Conservation (phyloP, 2,888 invertebrate species). For the Leuctra nigra region DNA sequence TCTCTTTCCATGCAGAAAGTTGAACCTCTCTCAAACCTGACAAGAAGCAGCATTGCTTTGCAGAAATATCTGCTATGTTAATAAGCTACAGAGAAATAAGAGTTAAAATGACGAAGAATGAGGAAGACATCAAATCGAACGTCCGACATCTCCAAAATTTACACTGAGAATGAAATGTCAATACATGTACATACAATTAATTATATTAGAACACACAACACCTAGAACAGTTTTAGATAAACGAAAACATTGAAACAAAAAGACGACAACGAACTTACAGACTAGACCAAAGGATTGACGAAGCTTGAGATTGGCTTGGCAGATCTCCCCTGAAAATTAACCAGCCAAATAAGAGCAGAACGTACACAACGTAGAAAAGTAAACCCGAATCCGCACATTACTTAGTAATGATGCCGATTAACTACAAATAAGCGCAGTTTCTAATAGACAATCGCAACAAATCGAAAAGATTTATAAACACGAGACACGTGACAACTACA, state of each 20-base stretch:
- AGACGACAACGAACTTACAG: constrained; percentile 38
- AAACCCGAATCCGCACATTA: too few species aligned
- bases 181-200: too few species aligned
- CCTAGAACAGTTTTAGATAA: constrained; percentile 19
- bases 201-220: constrained; percentile 21
- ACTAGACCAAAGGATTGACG: constrained; percentile 39
- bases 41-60: too few species aligned
- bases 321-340: constrained; percentile 35
- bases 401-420: too few species aligned
- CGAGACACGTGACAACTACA: neutral
- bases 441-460: neutral
- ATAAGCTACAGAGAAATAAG: neutral
- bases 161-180: neutral
- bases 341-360: constrained; percentile 14
- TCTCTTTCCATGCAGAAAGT: too few species aligned
- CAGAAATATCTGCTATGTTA: too few species aligned
- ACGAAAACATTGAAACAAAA: constrained; percentile 6
- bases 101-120: neutral
- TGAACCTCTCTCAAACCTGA: too few species aligned
- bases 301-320: constrained; percentile 41
- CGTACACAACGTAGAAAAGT: neutral
- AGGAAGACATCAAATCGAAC: neutral
- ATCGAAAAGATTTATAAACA: neutral
- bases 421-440: neutral
- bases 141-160: neutral